phyloP scores from a whole-genome alignment of 1,140 invertebrate genomes.

The Eufriesea mexicana region DNA sequence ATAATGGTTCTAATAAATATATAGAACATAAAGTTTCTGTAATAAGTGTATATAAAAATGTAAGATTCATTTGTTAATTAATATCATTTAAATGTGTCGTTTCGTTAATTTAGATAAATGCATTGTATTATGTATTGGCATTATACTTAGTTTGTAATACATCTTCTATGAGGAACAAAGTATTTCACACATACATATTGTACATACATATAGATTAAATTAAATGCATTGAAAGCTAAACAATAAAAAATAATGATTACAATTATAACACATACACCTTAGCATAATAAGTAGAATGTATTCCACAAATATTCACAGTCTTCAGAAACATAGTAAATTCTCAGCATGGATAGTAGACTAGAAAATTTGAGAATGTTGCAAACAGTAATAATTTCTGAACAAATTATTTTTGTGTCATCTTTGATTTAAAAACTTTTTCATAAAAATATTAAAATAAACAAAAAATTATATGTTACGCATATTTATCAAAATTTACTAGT shows the following conservation, averaged over 20 bases:
- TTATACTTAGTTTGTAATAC: conserved; percentile 11
- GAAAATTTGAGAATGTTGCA: conserved; percentile 31
- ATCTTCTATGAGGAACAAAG: conserved; percentile 12
- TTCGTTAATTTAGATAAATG: conserved; percentile 15
- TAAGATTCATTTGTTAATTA: background rate
- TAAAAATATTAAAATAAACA: background rate
- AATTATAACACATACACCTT: conserved; percentile 20
- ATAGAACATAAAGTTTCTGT: background rate
- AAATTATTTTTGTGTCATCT: background rate
- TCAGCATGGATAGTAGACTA: conserved; percentile 26
- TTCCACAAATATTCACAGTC: conserved; percentile 33
- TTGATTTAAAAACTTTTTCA: background rate
- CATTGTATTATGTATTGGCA: background rate
- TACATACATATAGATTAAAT: conserved; percentile 33
- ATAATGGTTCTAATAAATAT: background rate
- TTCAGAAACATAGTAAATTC: conserved; percentile 29
- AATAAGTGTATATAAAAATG: conserved; percentile 8
- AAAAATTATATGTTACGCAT: background rate
- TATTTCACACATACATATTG: conserved; percentile 8
- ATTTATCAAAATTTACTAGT: background rate
- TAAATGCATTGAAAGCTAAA: conserved; percentile 12
- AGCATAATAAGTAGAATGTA: conserved; percentile 38
- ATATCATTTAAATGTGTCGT: background rate
- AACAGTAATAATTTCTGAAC: background rate
- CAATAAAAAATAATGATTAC: conserved; percentile 18